Conservation (phyloP, 2,888 invertebrate genomes). For the Amblyjoppa fuscipennis region DNA sequence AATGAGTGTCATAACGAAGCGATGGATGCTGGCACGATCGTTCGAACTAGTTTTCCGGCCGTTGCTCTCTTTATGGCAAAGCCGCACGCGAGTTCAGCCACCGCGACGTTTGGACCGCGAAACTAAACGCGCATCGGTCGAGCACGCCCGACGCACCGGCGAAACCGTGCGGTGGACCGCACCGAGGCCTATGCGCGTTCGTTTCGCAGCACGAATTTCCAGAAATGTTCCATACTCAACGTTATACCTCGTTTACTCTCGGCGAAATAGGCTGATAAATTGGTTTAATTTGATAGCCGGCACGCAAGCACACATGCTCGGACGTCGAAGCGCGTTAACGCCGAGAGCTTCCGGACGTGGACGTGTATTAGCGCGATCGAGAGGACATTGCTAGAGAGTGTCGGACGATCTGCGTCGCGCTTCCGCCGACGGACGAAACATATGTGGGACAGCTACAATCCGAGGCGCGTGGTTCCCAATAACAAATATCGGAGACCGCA, state of each 20-base stretch:
- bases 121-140: constrained; percentile 31
- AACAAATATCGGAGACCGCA: background rate
- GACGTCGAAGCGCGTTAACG: constrained; percentile 15
- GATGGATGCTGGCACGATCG: constrained; percentile 15
- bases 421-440: constrained; percentile 1
- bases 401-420: background rate
- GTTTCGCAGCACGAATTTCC: background rate
- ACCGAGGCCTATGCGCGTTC: constrained; percentile 26
- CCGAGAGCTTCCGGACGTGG: background rate
- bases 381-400: background rate
- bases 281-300: constrained; percentile 37
- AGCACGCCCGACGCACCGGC: constrained; percentile 41
- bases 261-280: constrained; percentile 32
- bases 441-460: constrained; percentile 21
- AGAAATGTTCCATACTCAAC: constrained; percentile 27
- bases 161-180: constrained; percentile 49
- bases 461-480: constrained; percentile 4
- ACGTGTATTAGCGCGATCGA: background rate
- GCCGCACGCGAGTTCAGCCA: background rate
- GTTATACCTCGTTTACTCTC: constrained; percentile 20
- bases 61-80: background rate
- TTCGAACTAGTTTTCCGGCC: background rate
- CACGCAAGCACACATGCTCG: background rate
- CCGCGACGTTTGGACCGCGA: constrained; percentile 42
- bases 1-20: constrained; percentile 9